phyloP scores from a whole-genome alignment of 2,113 vertebrate species.

The Australoheros scitulus region DNA sequence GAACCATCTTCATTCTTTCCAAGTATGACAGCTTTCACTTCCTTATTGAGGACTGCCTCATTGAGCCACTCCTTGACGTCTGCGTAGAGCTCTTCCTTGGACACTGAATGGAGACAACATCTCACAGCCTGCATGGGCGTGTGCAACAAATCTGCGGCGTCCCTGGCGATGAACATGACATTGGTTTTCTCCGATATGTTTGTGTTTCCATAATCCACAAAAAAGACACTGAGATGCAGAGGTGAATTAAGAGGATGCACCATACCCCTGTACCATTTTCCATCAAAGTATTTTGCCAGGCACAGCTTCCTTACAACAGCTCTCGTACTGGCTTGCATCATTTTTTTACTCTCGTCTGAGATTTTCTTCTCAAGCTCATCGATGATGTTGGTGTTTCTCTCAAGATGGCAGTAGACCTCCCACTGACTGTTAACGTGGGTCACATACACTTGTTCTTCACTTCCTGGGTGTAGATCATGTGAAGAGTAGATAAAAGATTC shows the following conservation, averaged over 20 bases:
- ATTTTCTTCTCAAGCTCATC: constrained; percentile 78
- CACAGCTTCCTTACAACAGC: constrained; percentile 72
- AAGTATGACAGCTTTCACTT: constrained; percentile 80
- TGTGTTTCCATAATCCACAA: constrained; percentile 92
- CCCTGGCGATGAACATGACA: constrained; percentile 81
- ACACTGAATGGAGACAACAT: constrained; percentile 81
- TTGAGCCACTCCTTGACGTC: constrained; percentile 84
- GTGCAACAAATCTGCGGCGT: constrained; percentile 82
- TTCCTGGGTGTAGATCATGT: constrained; percentile 82
- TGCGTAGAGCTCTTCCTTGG: constrained; percentile 67
- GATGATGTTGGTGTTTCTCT: constrained; percentile 81
- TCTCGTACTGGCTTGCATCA: constrained; percentile 25
- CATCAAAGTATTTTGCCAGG: constrained; percentile 86
- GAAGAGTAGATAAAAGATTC: constrained; percentile 87
- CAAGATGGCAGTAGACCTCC: constrained; percentile 89
- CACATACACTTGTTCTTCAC: constrained; percentile 83
- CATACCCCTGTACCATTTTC: constrained; percentile 85
- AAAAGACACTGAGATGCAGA: constrained; percentile 80
- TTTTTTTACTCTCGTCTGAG: constrained; percentile 65
- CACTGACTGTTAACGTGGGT: constrained; percentile 83
- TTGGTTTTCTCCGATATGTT: constrained; percentile 79
- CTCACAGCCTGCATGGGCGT: constrained; percentile 91
- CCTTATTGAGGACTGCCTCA: constrained; percentile 76
- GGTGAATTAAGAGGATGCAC: constrained; percentile 70
- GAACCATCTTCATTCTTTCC: constrained; percentile 80